A percentile compares a stretch with the other conserved stretches of the same genome.
Conservation (phyloP, 2,888 invertebrate species). For the Agonopterix arenella region DNA sequence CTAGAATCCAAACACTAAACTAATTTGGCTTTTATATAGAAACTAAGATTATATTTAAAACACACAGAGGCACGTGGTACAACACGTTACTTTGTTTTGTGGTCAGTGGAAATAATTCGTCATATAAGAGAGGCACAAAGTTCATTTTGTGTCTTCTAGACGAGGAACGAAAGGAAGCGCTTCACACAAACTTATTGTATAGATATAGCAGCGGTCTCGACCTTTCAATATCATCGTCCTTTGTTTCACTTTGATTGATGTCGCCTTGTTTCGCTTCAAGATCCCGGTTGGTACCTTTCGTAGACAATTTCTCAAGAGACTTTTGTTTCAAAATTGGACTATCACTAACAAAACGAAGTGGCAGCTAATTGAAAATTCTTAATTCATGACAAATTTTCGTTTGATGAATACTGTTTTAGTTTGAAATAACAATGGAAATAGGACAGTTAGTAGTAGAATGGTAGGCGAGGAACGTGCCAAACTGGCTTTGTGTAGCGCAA, state of each 20-base stretch:
- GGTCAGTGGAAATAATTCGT: too few species aligned
- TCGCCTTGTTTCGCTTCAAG: conserved; percentile 31
- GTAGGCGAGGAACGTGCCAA: conserved; percentile 42
- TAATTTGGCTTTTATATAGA: too few species aligned
- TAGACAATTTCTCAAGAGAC: conserved; percentile 25
- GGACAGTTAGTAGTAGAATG: conserved; percentile 31
- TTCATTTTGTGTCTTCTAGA: background rate
- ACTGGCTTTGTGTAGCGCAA: conserved; percentile 42
- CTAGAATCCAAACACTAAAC: too few species aligned
- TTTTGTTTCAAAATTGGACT: conserved; percentile 29
- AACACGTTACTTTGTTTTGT: too few species aligned
- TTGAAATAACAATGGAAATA: conserved; percentile 39
- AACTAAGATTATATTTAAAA: too few species aligned
- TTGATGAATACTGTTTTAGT: conserved; percentile 37
- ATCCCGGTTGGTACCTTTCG: conserved; percentile 16
- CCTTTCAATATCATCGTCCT: conserved; percentile 28
- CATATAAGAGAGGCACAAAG: background rate
- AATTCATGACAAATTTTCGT: conserved; percentile 16
- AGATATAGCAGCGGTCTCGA: conserved; percentile 8
- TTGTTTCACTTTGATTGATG: conserved; percentile 45
- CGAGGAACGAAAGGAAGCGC: background rate
- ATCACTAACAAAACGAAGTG: conserved; percentile 26
- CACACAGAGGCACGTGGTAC: too few species aligned
- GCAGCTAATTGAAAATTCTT: conserved; percentile 28
- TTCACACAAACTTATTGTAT: background rate